Evolutionary conservation across 2,888 invertebrate genomes (phyloP), one percentile per base, ranked within the genome.

Genomic region (Hypselothyrea guttata): DNA sequence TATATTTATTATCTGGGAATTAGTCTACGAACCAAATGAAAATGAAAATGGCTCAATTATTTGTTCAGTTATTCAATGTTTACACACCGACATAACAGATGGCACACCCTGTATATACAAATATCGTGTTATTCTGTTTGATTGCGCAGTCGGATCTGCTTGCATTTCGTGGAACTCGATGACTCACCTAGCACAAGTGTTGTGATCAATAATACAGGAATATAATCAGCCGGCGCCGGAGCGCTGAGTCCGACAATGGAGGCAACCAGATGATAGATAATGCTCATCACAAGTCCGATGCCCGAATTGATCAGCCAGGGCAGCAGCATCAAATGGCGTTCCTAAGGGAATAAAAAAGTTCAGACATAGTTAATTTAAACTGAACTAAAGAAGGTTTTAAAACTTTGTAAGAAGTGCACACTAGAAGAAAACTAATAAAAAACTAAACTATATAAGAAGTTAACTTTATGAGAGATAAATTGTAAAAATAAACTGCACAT

Each of bases 241-340:
- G n/a, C 8, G 0, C 9, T 0, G 0, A 33, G 0, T 1, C 12
- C 0, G 0, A 27, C 11, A 13, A 44, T 28, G 5, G 76, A 9
- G 7, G 61, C 15, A 11, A 34, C 34, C 3, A 73, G 3, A 18
- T 66, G 13, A 35, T 76, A 75, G 0, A 76, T 0, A 11, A 68
- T 37, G 53, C 22, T 63, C 1, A 75, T 27, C 3, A 58, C 15
- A 7, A 85, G 48, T 2, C 58, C 57, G 11, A 86, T 22, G 30
- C 73, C 82, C 28, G 79, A 73, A 46, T 84, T 86, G 27, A 87
- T 69, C 27, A 88, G 58, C 88, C 88, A 88, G 1, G 88, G 88
- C 45, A 87, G 35, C 40, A 88, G 38, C 71, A 87, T 57, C 56
- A 88, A 59, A 51, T 88, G 88, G n/a, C 87, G 79, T 71, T 88